Percentiles rank a stretch among this genome's conserved stretches.
Conservation (phyloP, 2,888 invertebrate species). For the Caenorhabditis sp. region DNA sequence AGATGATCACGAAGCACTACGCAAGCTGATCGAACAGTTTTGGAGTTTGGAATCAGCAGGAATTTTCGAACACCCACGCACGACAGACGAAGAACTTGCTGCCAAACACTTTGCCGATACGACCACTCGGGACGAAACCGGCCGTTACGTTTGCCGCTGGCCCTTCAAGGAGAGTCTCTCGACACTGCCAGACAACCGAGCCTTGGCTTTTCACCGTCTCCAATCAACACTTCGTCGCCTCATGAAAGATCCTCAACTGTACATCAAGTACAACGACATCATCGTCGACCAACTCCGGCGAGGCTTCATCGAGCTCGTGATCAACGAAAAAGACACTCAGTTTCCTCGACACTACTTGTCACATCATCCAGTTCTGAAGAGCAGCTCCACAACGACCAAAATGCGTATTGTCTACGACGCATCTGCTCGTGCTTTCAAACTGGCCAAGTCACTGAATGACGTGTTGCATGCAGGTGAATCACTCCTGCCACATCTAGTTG, state of each 20-base stretch:
- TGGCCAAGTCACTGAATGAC: slow-evolving; percentile 54
- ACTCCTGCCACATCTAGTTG: slow-evolving; percentile 47
- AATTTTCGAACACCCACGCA: no score
- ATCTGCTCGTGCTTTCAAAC: slow-evolving; percentile 25
- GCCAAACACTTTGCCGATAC: no score
- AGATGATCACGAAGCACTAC: no score
- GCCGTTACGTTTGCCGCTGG: neutral
- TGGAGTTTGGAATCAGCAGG: no score
- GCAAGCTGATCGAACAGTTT: no score
- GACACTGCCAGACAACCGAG: neutral
- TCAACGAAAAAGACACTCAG: neutral
- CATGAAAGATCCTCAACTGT: neutral
- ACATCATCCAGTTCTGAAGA: slow-evolving; percentile 61
- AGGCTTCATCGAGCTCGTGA: slow-evolving; percentile 57
- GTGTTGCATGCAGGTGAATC: slow-evolving; percentile 52
- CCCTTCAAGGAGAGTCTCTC: neutral
- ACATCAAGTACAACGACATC: neutral
- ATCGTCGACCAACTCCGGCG: neutral
- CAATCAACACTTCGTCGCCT: slow-evolving; percentile 11
- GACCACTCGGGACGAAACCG: neutral
- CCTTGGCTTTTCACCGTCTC: neutral
- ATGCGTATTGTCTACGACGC: slow-evolving; percentile 67
- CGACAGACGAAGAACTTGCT: no score
- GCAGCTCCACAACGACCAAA: slow-evolving; percentile 48
- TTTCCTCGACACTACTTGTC: slow-evolving; percentile 60